Base-by-base conservation (phyloP, 2,888 invertebrate species). In the Rotaria sp. region DNA sequence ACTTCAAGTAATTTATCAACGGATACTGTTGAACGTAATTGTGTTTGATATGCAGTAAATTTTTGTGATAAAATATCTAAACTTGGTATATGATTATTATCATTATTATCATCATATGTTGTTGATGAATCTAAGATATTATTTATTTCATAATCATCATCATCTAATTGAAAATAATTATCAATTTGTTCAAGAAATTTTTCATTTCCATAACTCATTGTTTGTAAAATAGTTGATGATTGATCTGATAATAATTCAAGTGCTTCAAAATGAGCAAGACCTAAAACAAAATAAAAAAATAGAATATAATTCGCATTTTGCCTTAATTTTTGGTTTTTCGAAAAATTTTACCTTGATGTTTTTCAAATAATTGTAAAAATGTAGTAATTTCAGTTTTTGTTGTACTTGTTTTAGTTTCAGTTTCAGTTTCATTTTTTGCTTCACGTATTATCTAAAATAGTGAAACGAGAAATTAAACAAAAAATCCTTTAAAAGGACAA, bases 201-300 rank as follows among this genome's bases (percentile, higher is more conserved):
- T 94, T 94, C 89, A 94, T 93, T 88, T 93, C 93, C 86, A 94
- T 11, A 30, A 30, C n/a, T 30, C n/a, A 52, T 52, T 55, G 55
- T 84, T 84, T 84, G 50, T 52, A 84, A 21, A 30, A 30, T 11
- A 24, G 38, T 26, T 38, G 55, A 18, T 55, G 55, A 94, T 90
- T 95, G 95, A 88, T 94, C 94, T 0, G 96, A 96, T 5, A 96
- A 91, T 94, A 96, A 95, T 92, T 96, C 96, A 84, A 96, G 91
- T 0, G 96, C 96, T 92, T 96, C 96, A 87, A 96, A 92, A 90
- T 96, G 95, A 0, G 96, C 95, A 86, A 96, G 91, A 80, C 80
- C 80, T 80, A 26, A 13, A 24, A 15, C 5, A 35, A 38, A 38
- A 67, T 4, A 4, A 48, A 11, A 48, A 8, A 48, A 8, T 13